These are phyloP conservation scores for Polietes domitor DNA, from an alignment of 2,888 invertebrate genomes.

Conservation along the genomic window DNA sequence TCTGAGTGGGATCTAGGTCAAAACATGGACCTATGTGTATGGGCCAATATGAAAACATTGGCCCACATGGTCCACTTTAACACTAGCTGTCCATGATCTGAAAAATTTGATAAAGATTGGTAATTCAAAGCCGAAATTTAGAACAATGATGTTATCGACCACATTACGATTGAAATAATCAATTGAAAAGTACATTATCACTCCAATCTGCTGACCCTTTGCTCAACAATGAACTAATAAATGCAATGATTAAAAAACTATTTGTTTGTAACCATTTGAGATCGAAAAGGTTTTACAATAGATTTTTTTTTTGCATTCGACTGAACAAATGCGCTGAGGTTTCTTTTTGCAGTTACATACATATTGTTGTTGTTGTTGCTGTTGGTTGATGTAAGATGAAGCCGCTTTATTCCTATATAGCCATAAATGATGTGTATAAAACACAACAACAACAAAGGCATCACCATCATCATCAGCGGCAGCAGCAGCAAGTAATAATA, in stretches of 20 bases:
- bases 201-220: not conserved
- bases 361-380: not conserved
- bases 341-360: slow-evolving; percentile 21
- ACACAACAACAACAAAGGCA: slow-evolving; percentile 20
- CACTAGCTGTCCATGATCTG: too few relatives aligned
- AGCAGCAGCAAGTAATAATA: slow-evolving; percentile 16
- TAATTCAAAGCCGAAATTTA: too few relatives aligned
- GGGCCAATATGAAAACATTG: too few relatives aligned
- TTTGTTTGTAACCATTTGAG: slow-evolving; percentile 13
- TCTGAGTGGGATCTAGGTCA: too few relatives aligned
- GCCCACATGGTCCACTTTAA: too few relatives aligned
- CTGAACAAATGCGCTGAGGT: slow-evolving; percentile 48
- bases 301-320: not conserved
- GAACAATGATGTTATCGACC: too few relatives aligned
- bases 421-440: slow-evolving; percentile 49
- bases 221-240: slow-evolving; percentile 25
- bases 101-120: too few relatives aligned
- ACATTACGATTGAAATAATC: too few relatives aligned
- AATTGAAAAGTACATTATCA: not conserved
- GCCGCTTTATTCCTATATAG: slow-evolving; percentile 44
- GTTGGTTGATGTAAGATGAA: slow-evolving; percentile 35
- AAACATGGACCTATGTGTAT: too few relatives aligned
- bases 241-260: slow-evolving; percentile 25
- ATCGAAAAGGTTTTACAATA: slow-evolving; percentile 17
- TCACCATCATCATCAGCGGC: not conserved